Evolutionary conservation across 1,140 invertebrate genomes (phyloP), one percentile per base, ranked within the genome.

Genomic region (Rhyzopertha dominica): DNA sequence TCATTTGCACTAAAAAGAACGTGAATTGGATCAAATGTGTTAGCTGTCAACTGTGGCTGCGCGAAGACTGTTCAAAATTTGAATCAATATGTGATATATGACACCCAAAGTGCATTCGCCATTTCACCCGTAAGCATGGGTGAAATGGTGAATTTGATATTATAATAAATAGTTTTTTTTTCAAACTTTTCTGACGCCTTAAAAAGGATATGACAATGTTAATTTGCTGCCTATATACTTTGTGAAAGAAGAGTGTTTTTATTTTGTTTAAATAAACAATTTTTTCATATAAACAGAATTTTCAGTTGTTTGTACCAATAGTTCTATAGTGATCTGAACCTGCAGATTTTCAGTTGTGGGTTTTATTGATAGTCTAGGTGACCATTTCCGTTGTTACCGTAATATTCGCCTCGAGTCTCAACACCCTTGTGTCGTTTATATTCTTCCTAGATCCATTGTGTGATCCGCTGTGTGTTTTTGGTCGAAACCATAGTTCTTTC

Each of bases 231-330:
- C 10, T 10, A 12, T 30, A 30, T 30, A n/a, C 17, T 30, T 30
- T 30, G 4, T 30, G 5, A 30, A 30, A 5, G 29, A 30, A 30
- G 10, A 30, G 29, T 4, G 29, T 30, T 30, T 30, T 30, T 30
- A 30, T 30, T 30, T 30, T 30, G 10, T 30, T 30, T 30, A 5
- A 30, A 30, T 30, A 30, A 5, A 30, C 29, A 30, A 30, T 5
- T 30, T 30, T 10, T 30, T 30, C 12, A 13, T 16, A 13, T 30
- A 12, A 13, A 30, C 29, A 30, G n/a, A n/a, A n/a, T n/a, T 57
- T 39, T 2, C 23, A 17, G 26, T 12, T 54, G 24, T 39, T 56
- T 54, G n/a, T 32, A 43, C 51, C 54, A 56, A 26, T 26, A 56
- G 29, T 56, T 54, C 12, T 47, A 42, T 18, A 52, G 37, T 14